Percentiles rank a stretch among this genome's conserved stretches.
phyloP scores from a whole-genome alignment of 2,888 invertebrate species.

The Eupsilia transversa region DNA sequence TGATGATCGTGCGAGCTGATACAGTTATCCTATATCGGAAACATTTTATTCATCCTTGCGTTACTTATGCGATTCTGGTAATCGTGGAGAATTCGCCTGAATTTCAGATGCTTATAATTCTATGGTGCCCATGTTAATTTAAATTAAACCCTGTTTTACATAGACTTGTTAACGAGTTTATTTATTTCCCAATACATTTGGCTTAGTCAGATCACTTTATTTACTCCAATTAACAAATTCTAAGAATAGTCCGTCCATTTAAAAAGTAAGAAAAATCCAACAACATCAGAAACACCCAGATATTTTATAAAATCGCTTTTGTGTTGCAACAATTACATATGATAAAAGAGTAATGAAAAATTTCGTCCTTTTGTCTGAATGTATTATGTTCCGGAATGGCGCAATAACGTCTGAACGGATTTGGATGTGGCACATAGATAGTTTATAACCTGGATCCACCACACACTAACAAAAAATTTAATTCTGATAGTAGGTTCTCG shows the following conservation, averaged over 20 bases:
- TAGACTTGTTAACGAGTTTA: background rate
- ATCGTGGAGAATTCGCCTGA: background rate
- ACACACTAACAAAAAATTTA: too few relatives aligned
- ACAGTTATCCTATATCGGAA: constrained; percentile 8
- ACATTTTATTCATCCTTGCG: constrained; percentile 25
- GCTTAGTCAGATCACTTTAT: background rate
- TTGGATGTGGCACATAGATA: too few relatives aligned
- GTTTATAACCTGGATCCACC: too few relatives aligned
- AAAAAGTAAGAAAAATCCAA: too few relatives aligned
- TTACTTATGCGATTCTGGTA: constrained; percentile 38
- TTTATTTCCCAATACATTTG: background rate
- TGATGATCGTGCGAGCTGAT: constrained; percentile 27
- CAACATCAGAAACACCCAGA: too few relatives aligned
- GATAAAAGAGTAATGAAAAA: too few relatives aligned
- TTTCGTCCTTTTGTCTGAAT: background rate
- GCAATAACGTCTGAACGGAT: background rate
- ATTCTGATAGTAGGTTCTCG: too few relatives aligned
- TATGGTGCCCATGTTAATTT: background rate
- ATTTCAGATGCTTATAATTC: background rate
- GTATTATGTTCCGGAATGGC: background rate
- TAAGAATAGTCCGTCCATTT: too few relatives aligned
- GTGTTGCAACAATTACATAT: too few relatives aligned
- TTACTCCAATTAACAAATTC: too few relatives aligned
- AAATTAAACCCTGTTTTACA: background rate
- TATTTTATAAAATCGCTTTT: too few relatives aligned